Conservation (phyloP, 1,140 invertebrate species). For the Drosophila gunungcola region DNA sequence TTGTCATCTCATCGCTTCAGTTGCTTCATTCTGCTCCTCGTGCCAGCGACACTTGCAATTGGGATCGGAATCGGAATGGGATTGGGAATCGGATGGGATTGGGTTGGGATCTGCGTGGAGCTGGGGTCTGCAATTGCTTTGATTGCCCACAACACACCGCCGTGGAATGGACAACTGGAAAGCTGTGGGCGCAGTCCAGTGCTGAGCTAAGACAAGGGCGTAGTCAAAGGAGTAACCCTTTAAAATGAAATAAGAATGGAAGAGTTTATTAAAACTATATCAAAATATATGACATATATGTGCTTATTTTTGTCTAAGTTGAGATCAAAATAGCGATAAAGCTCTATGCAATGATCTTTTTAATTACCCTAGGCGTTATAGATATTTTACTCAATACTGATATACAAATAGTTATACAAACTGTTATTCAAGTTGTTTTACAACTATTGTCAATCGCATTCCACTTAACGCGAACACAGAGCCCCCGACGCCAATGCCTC, state of each 20-base stretch:
- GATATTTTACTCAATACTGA: neutral
- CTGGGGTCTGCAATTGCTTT: conserved; percentile 70
- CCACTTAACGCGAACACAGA: conserved; percentile 21
- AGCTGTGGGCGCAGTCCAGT: conserved; percentile 61
- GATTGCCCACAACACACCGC: conserved; percentile 73
- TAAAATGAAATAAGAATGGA: neutral
- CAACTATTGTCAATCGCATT: conserved; percentile 33
- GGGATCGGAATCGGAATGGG: conserved; percentile 28
- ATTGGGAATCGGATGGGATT: neutral
- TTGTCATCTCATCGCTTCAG: conserved; percentile 34
- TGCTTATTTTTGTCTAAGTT: too few species aligned
- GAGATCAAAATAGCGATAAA: too few species aligned
- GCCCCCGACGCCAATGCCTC: conserved; percentile 12
- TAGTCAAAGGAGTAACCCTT: conserved; percentile 8
- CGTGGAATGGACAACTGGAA: conserved; percentile 40
- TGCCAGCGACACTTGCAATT: conserved; percentile 65
- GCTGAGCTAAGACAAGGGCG: conserved; percentile 17
- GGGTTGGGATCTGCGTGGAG: conserved; percentile 20
- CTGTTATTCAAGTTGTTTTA: conserved; percentile 25
- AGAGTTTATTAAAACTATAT: too few species aligned
- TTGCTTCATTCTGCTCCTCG: conserved; percentile 18
- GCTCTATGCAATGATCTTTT: too few species aligned
- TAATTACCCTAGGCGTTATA: too few species aligned
- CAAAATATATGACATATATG: too few species aligned
- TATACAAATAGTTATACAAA: conserved; percentile 5